Conservation (phyloP, 2,888 invertebrate species). For the Tipula helvola region DNA sequence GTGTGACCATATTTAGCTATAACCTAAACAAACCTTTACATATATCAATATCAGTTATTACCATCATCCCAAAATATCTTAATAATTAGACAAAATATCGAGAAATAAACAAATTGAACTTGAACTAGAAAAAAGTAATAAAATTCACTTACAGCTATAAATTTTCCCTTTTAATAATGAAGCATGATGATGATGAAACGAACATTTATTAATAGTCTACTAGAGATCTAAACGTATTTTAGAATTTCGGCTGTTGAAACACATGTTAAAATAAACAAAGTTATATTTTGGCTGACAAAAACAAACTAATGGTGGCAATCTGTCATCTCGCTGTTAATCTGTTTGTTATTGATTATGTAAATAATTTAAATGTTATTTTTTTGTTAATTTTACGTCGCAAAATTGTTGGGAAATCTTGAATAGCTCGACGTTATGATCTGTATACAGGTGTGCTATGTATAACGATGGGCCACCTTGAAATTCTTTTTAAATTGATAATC, state of each 20-base stretch:
- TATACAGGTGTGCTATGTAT: neutral
- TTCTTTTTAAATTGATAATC: too few species aligned
- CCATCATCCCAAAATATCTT: neutral
- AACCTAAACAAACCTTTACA: neutral
- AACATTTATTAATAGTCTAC: neutral
- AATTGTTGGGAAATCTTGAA: neutral
- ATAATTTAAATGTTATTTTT: neutral
- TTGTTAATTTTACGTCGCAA: neutral
- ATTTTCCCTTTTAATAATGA: neutral
- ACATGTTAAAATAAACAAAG: neutral
- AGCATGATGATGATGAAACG: neutral
- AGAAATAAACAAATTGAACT: neutral
- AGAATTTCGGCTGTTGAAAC: neutral
- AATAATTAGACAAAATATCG: neutral
- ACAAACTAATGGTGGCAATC: neutral
- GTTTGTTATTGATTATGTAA: neutral
- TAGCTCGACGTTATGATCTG: neutral
- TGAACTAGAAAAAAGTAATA: neutral
- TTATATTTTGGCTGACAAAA: neutral
- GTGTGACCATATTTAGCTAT: neutral
- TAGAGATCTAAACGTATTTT: neutral
- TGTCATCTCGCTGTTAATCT: neutral
- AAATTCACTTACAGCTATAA: neutral
- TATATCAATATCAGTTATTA: neutral
- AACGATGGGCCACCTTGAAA: too few species aligned